Evolutionary conservation across 2,888 invertebrate genomes (phyloP), one percentile per base, ranked within the genome.

Genomic region (Orchesellides sinensis): DNA sequence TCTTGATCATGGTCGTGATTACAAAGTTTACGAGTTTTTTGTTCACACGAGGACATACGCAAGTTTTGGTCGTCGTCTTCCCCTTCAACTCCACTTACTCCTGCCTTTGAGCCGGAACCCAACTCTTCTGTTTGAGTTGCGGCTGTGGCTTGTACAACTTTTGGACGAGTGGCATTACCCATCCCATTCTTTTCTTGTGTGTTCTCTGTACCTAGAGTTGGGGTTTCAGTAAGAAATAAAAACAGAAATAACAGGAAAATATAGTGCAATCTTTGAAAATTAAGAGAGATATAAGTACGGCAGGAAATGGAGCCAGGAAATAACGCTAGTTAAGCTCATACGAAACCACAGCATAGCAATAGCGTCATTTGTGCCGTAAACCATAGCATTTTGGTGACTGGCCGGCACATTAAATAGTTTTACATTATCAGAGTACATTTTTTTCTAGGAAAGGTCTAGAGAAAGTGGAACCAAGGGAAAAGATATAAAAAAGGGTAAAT

Each of bases 71-170:
- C 52, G 27, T 73, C 49, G 27, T 54, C 25, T n/a, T 29, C 63
- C 19, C 27, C 35, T 49, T 61, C 78, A 21, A 14, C 21, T 49
- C 32, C 40, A 61, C 65, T 40, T 35, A n/a, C 45, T 32, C 52
- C 66, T 70, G 69, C 27, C 59, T 59, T 70, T 79, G 70, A 79
- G 80, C 65, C 25, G 45, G 70, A 79, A 45, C 59, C 25, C 63
- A 45, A 52, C 65, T 72, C 72, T 25, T 72, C 80, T 25, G 80
- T 80, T 59, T 80, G 80, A 56, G 80, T 80, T 29, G 80, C 66
- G 49, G 25, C 72, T 21, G 72, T 73, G 59, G 73, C 23, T 65
- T 65, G 40, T 21, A 66, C 27, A 27, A 56, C 49, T 8, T 1
- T n/a, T 23, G 66, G 19, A 54, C 32, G 40, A 56, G 56, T 23